Evolutionary conservation across 2,797 vertebrate genomes (phyloP).

Genomic region (Takifugu ocellatus): DNA sequence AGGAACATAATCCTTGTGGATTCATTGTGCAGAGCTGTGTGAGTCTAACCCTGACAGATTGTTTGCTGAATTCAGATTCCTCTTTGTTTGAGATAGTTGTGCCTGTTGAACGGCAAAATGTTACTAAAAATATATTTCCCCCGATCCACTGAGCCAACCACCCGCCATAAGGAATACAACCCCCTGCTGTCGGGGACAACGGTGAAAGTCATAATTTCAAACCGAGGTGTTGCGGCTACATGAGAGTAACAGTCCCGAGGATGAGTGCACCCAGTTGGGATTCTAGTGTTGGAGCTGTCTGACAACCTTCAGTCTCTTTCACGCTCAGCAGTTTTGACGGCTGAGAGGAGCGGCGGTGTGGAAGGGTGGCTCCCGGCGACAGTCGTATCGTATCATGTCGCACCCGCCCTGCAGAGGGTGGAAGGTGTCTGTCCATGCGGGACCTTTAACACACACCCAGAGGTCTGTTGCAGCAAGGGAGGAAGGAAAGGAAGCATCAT

Average conservation of each 20-base stretch:
- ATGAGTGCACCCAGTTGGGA: conserved; percentile 48
- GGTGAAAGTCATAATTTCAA: conserved; percentile 48
- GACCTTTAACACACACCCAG: conserved; percentile 50
- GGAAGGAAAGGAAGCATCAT: conserved; percentile 13
- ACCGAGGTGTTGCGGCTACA: conserved; percentile 37
- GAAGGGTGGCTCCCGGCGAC: conserved; percentile 36
- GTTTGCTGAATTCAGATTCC: conserved; percentile 8
- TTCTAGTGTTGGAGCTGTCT: conserved; percentile 37
- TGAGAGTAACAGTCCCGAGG: conserved; percentile 36
- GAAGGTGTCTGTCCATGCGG: conserved; percentile 24
- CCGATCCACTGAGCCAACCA: conserved; percentile 10
- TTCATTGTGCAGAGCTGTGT: conserved; percentile 36
- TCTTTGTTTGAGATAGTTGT: conserved; percentile 3
- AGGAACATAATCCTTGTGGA: conserved; percentile 51
- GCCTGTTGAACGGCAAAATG: conserved; percentile 23
- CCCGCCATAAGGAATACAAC: conserved; percentile 21
- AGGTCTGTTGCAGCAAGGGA: conserved; percentile 23
- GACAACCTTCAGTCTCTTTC: conserved; percentile 46
- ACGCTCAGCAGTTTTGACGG: conserved; percentile 12
- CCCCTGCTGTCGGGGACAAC: conserved; percentile 46
- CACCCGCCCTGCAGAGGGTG: conserved; percentile 40
- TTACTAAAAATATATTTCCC: conserved; percentile 24
- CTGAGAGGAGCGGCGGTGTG: conserved; percentile 32
- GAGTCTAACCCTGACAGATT: conserved; percentile 39
- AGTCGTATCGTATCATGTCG: conserved; percentile 55